Evolutionary conservation across 2,888 invertebrate genomes (phyloP), one percentile per base, ranked within the genome.

Genomic region (Prionchulus punctatus): DNA sequence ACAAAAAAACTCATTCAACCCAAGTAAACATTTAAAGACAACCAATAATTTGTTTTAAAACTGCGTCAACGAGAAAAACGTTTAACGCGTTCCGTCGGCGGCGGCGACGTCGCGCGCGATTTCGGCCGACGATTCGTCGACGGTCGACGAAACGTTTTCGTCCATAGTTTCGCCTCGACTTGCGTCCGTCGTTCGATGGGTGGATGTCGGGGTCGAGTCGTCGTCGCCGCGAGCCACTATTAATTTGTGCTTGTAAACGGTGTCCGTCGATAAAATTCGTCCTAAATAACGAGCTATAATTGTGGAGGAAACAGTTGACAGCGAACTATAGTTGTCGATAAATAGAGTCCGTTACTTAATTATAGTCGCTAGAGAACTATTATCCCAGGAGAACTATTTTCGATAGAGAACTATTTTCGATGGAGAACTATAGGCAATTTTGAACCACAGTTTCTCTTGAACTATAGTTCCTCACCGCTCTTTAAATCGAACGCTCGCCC

Each of bases 401-500:
- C 4, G 47, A n/a, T n/a, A n/a, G n/a, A n/a, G n/a, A n/a, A n/a
- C n/a, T n/a, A n/a, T n/a, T n/a, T n/a, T n/a, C n/a, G n/a, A n/a
- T n/a, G 52, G 31, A n/a, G 25, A 43, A 18, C n/a, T 21, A 45
- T 23, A 21, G 4, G 23, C 15, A 45, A n/a, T 21, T 45, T n/a
- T 12, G 21, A 45, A 45, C 23, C 4, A 21, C 47, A 12, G 18
- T 18, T 18, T 18, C 7, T 18, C 36, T 18, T 18, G n/a, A 12
- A 45, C 27, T 7, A 50, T 7, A 15, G 7, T 4, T 18, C n/a
- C 55, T 43, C 1, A 79, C 69, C 78, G 63, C 75, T 76, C 36
- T 72, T 69, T 42, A 89, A 76, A 73, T 87, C 85, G 60, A 89
- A 79, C 72, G 82, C 86, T 68, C 87, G 78, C 51, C 86, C 92